phyloP scores from a whole-genome alignment of 53 echinoderm and acorn worm species.

The Pentamera pediparva region DNA sequence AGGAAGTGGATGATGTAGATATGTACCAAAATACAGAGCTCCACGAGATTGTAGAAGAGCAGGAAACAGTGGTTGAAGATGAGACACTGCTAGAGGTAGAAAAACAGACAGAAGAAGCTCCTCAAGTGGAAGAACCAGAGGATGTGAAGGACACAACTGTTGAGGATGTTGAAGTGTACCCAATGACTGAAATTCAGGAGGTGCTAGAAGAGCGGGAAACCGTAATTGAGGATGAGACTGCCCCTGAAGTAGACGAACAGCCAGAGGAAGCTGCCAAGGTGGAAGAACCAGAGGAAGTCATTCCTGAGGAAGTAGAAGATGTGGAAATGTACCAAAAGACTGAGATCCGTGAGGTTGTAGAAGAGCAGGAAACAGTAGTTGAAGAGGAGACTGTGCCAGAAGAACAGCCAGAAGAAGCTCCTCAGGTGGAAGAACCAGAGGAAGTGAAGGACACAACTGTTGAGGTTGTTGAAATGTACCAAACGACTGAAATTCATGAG shows the following conservation, averaged over 20 bases:
- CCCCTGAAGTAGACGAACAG: background rate
- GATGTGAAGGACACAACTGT: constrained; percentile 30
- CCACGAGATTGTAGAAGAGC: constrained; percentile 1
- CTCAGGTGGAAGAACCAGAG: constrained; percentile 36
- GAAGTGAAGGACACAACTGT: constrained; percentile 30
- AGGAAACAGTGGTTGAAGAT: constrained; percentile 5
- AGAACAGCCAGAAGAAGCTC: background rate
- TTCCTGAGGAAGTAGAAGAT: no score
- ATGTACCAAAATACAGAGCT: background rate
- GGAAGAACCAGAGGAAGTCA: background rate
- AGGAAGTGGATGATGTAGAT: background rate
- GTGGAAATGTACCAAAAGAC: no score
- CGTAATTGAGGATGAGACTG: no score
- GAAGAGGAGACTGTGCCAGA: background rate
- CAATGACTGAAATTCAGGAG: constrained; percentile 24
- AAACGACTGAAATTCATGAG: constrained; percentile 8
- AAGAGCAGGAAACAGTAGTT: background rate
- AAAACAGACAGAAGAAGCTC: constrained; percentile 4
- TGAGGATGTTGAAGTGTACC: constrained; percentile 27
- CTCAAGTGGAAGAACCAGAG: constrained; percentile 33
- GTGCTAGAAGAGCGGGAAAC: background rate
- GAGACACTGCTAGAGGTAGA: background rate
- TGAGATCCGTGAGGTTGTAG: background rate
- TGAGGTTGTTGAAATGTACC: constrained; percentile 27
- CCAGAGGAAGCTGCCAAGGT: background rate